Evolutionary conservation across 2,797 vertebrate species (phyloP).

Genomic region (Cirrhinus molitorella): DNA sequence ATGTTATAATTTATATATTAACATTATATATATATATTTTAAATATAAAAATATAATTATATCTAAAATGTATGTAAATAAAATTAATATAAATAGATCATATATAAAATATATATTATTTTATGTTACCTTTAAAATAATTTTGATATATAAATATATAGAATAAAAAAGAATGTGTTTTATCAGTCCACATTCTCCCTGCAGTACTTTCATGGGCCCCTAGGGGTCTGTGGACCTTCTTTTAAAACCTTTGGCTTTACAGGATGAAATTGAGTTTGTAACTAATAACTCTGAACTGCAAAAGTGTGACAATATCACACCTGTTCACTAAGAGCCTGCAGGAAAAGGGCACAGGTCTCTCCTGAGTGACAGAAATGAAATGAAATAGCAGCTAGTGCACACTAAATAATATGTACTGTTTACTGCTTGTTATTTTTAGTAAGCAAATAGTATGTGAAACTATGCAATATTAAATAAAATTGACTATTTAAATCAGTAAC

Average conservation of each 20-base stretch:
- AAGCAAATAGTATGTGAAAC: too few species aligned
- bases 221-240: neutral
- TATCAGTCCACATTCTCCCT: neutral
- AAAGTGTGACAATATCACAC: neutral
- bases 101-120: neutral
- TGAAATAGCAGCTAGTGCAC: too few species aligned
- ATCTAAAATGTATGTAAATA: too few species aligned
- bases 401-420: too few species aligned
- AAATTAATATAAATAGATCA: neutral
- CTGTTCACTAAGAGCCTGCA: neutral
- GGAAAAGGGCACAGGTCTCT: neutral
- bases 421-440: too few species aligned
- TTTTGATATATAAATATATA: too few species aligned
- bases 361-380: neutral
- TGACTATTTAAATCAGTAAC: too few species aligned
- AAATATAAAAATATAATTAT: too few species aligned
- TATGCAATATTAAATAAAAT: too few species aligned
- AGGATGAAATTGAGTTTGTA: neutral
- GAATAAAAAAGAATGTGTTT: neutral
- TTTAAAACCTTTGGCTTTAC: neutral
- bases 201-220: neutral
- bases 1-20: neutral
- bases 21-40: neutral
- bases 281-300: slow-evolving; percentile 1
- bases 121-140: too few species aligned